Base-by-base conservation (phyloP, 1,140 invertebrate species). In the Conus betulinus region DNA sequence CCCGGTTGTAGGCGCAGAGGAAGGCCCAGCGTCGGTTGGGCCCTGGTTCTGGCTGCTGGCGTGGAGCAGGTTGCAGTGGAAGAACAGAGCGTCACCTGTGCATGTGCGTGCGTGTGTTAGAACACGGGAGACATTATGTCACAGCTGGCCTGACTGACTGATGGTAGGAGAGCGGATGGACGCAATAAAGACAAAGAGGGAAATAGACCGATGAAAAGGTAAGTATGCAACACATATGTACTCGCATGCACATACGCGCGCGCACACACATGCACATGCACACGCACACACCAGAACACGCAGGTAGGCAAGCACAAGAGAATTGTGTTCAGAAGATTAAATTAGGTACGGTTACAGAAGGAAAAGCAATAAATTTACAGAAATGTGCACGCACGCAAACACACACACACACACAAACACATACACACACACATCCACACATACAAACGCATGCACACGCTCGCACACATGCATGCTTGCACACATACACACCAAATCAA, bases 31-130 rank as follows among this genome's bases (percentile, higher is more conserved):
- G 90, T 67, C 93, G 89, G n/a, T 90, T 86, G 17, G 88, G 78
- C 93, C 93, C 57, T 88, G 85, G 88, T 94, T 94, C 23, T 90
- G 90, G 15, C 91, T 89, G 81, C 92, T 93, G 83, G 84, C 90
- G 90, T 94, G 93, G 17, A 94, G 78, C 71, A 93, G 55, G 85
- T 94, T 94, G 82, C 87, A 92, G 87, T 94, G 92, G 84, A 93
- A 93, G 87, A 93, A 93, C 52, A 93, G 81, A 60, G 90, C 93
- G 87, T 94, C 93, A 17, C 93, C 93, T 91, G 89, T 52, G 39
- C 39, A 3, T 39, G 39, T 39, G 39, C 91, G 89, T 52, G 39
- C 39, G 39, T 39, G 39, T 39, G 39, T 39, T 39, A 3, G 15
- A 39, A 27, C 25, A 78, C 13, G 3, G 3, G 39, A 39, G 39